These are phyloP conservation scores for Drosophila virilis DNA, from an alignment of 1,140 invertebrate genomes.

Conservation along the genomic window DNA sequence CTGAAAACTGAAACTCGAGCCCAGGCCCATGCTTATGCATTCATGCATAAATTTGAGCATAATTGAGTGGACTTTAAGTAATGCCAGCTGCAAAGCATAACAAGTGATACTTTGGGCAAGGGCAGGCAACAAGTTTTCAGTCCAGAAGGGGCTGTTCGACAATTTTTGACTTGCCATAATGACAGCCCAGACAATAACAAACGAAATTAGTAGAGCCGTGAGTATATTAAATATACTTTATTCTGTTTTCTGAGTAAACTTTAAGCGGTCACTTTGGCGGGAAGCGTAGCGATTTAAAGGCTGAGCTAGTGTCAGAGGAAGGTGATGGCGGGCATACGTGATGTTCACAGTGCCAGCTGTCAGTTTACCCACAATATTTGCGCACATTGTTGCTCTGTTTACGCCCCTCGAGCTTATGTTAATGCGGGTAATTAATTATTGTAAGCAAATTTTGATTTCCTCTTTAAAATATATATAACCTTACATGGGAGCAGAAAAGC, in stretches of 20 bases:
- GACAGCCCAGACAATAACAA: background rate
- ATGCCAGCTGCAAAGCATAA: constrained; percentile 16
- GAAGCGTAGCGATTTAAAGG: constrained; percentile 63
- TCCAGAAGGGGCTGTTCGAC: too few species aligned
- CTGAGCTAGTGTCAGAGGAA: constrained; percentile 47
- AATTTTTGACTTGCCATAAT: constrained; percentile 9
- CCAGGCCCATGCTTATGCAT: constrained; percentile 20
- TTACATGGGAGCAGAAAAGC: constrained; percentile 10
- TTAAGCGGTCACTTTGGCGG: constrained; percentile 8
- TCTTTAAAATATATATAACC: constrained; percentile 7
- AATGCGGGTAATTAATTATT: constrained; percentile 67
- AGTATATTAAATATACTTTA: background rate
- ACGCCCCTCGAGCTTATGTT: constrained; percentile 46
- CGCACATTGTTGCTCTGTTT: background rate
- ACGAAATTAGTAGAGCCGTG: too few species aligned
- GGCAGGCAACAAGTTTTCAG: constrained; percentile 25
- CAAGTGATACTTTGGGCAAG: constrained; percentile 24
- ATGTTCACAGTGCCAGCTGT: constrained; percentile 24
- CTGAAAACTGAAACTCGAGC: constrained; percentile 1
- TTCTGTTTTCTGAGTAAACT: constrained; percentile 4
- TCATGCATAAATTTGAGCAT: constrained; percentile 49
- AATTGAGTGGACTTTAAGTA: constrained; percentile 42
- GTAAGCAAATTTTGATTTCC: constrained; percentile 71
- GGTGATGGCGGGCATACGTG: background rate
- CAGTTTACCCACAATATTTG: constrained; percentile 41